phyloP scores from a whole-genome alignment of 64 coral and sea anemone species.

The Porites lutea region DNA sequence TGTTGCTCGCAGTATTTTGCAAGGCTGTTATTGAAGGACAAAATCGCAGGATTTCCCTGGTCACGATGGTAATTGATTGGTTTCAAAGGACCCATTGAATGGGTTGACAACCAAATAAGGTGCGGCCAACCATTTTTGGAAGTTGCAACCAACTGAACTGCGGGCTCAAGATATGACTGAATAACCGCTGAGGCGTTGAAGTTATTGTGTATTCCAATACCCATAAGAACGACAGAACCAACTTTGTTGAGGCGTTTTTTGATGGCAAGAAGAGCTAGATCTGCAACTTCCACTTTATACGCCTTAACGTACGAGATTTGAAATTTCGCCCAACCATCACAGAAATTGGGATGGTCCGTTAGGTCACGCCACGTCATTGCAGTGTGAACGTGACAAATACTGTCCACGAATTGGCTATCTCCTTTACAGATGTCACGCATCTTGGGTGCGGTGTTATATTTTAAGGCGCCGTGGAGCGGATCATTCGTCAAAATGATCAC shows the following conservation, averaged over 20 bases:
- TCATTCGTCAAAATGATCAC: constrained; percentile 79
- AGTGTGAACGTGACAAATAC: constrained; percentile 83
- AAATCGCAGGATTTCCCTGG: constrained; percentile 81
- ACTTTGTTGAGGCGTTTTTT: constrained; percentile 47
- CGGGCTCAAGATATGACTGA: constrained; percentile 68
- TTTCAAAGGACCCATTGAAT: constrained; percentile 88
- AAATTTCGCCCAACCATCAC: constrained; percentile 49
- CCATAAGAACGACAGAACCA: constrained; percentile 68
- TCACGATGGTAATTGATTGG: constrained; percentile 60
- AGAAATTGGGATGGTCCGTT: constrained; percentile 57
- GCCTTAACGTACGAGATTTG: constrained; percentile 77
- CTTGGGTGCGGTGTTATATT: constrained; percentile 42
- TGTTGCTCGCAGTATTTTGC: constrained; percentile 60
- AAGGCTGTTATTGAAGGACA: constrained; percentile 64
- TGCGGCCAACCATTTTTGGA: constrained; percentile 80
- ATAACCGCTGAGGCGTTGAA: constrained; percentile 78
- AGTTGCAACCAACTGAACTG: constrained; percentile 60
- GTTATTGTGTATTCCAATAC: constrained; percentile 86
- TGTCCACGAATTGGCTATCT: constrained; percentile 88
- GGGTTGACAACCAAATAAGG: constrained; percentile 82
- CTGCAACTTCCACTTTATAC: constrained; percentile 70
- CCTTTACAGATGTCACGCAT: constrained; percentile 66
- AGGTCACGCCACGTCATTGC: constrained; percentile 75
- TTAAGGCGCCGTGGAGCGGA: constrained; percentile 61
- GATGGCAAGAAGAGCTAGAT: constrained; percentile 48